Base-by-base conservation (phyloP, 2,888 invertebrate genomes). In the Acanthoscelides obtectus region DNA sequence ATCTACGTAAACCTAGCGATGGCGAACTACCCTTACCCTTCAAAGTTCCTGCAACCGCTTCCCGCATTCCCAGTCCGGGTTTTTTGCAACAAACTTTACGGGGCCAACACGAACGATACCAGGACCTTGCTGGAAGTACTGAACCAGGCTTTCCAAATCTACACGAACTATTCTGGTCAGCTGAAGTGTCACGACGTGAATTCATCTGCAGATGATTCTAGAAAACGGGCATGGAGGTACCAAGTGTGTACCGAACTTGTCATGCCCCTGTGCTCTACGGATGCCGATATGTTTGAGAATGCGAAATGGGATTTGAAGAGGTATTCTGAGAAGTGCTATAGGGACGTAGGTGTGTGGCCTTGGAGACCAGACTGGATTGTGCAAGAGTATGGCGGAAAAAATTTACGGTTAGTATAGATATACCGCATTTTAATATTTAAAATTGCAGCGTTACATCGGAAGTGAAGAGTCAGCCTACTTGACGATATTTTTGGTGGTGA, bases 191-290 rank as follows among this genome's bases (percentile, higher is more conserved):
- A 94, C n/a, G 86, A 93, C 80, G 89, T 89, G 72, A 77, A 78
- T n/a, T 87, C 89, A 27, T 87, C 89, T 20, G 86, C 90, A 21
- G 88, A 88, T 68, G 86, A 88, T 22, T 84, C 95, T 2, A 92
- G 91, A 12, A 90, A 90, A 17, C 79, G 83, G 8, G 94, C 92
- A 0, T 98, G 97, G 97, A 87, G 90, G 75, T 95, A 92, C 83
- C 96, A 96, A 92, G 89, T 93, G 0, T 99, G 99, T 82, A 96
- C 97, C 22, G 98, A 99, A 86, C 95, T 99, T 93, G 92, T 97
- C 73, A 97, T 98, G 95, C 98, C 98, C 0, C 91, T 94, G 88
- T 98, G 98, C 84, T 86, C 90, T 0, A 80, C 80, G 20, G 85
- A 87, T 0, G 87, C 89, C 17, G 96, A 95, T 80, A 97, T 99